A percentile compares a stretch with the other conserved stretches of the same genome.
These are phyloP conservation scores for Brachyopa scutellaris DNA, from an alignment of 2,888 invertebrate species.

Conservation along the genomic window DNA sequence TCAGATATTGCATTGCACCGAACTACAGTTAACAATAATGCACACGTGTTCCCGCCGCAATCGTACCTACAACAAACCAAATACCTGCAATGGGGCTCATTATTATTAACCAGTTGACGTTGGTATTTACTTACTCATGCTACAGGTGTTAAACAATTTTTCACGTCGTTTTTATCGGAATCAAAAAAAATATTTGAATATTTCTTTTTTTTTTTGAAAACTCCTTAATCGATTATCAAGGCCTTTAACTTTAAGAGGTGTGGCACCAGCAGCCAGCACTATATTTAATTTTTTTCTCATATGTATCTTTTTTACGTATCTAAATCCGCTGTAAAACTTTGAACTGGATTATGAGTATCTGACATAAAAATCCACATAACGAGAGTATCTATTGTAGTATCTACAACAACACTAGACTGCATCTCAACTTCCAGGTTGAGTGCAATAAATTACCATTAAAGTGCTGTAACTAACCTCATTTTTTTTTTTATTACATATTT, in stretches of 20 bases:
- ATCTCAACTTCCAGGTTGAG: constrained; percentile 50
- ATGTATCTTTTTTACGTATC: background rate
- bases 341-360: constrained; percentile 11
- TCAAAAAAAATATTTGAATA: background rate
- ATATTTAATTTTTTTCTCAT: background rate
- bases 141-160: constrained; percentile 56
- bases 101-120: constrained; percentile 31
- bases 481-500: background rate
- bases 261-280: constrained; percentile 28
- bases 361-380: constrained; percentile 17
- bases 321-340: background rate
- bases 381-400: no score
- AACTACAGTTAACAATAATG: constrained; percentile 57
- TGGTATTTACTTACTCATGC: constrained; percentile 16
- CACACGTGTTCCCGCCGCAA: constrained; percentile 49
- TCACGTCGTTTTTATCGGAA: constrained; percentile 18
- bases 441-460: constrained; percentile 52
- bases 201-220: background rate
- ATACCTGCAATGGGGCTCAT: constrained; percentile 2
- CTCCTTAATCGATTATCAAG: constrained; percentile 57
- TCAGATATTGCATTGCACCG: constrained; percentile 44
- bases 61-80: background rate
- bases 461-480: constrained; percentile 62
- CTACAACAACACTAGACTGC: constrained; percentile 3
- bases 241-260: constrained; percentile 25